phyloP scores from a whole-genome alignment of 2,113 vertebrate species.

The Urocynchramus pylzowi region DNA sequence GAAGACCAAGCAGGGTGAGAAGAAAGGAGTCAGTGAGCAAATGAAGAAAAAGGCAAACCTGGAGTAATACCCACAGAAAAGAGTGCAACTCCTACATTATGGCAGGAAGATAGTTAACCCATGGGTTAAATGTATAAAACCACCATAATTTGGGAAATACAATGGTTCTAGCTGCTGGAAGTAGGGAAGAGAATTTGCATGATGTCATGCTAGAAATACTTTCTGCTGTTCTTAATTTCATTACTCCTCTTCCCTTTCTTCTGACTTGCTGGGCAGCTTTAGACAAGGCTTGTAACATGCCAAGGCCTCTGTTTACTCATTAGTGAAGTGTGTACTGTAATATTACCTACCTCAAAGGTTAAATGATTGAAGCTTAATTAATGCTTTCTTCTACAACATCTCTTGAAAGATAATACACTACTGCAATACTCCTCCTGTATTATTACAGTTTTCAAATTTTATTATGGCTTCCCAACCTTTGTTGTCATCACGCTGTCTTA shows the following conservation, averaged over 20 bases:
- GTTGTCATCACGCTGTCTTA: neutral
- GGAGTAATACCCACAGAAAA: neutral
- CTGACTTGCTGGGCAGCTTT: neutral
- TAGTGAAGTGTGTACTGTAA: neutral
- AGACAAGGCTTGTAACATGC: neutral
- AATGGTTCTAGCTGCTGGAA: neutral
- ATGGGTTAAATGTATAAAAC: neutral
- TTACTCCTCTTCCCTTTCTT: neutral
- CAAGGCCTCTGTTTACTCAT: conserved; percentile 6
- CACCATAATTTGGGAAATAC: neutral
- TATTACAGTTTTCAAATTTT: neutral
- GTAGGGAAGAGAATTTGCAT: neutral
- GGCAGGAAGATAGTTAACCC: neutral
- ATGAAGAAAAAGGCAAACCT: neutral
- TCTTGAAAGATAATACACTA: neutral
- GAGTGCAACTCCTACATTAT: neutral
- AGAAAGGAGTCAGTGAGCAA: neutral
- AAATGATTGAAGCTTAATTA: conserved; percentile 47
- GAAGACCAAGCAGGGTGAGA: neutral
- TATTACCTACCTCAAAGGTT: neutral
- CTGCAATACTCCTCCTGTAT: neutral
- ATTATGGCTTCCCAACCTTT: neutral
- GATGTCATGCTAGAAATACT: neutral
- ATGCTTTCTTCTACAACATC: neutral
- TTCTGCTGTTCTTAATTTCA: neutral